Evolutionary conservation across 2,888 invertebrate genomes (phyloP), one percentile per base, ranked within the genome.

Genomic region (Phytoseiulus persimilis): DNA sequence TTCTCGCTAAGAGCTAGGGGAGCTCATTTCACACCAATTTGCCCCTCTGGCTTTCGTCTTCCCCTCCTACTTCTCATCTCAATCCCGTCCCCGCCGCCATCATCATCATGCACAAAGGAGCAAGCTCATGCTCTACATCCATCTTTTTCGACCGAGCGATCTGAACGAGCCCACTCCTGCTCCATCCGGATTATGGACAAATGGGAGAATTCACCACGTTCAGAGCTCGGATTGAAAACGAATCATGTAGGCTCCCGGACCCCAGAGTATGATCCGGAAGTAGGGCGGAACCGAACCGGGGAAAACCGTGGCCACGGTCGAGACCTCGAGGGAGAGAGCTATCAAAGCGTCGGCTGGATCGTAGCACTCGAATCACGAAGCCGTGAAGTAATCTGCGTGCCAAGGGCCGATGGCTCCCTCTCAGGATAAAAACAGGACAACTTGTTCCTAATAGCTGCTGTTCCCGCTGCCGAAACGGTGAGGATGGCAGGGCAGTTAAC

Each of bases 11-110:
- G 87, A 87, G 87, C 32, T 11, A 31, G 87, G 87, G 45, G 14
- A 33, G 87, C 39, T 45, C 32, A 87, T 87, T 87, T 87, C 87
- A 87, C 87, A 87, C 87, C 87, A 87, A 87, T 87, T 87, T 87
- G 87, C 87, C 87, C 33, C 45, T 65, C 65, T 23, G 65, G 65
- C 65, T 65, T 23, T 65, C 65, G 65, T 23, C 65, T 65, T 28
- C 18, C 18, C 18, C 65, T 65, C 28, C 65, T 65, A 28, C 65
- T 65, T 23, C 65, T 65, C 65, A 65, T 65, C 65, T 65, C 46
- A 14, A 11, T 46, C 9, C 46, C 46, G 46, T 14, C 14, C n/a
- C n/a, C n/a, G n/a, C 23, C 65, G 65, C 2, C 65, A 23, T 28
- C 65, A 65, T 23, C 65, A 65, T 28, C 65, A 65, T 23, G 65